phyloP scores from a whole-genome alignment of 2,797 vertebrate species.

The Helicolenus hilgendorfi region DNA sequence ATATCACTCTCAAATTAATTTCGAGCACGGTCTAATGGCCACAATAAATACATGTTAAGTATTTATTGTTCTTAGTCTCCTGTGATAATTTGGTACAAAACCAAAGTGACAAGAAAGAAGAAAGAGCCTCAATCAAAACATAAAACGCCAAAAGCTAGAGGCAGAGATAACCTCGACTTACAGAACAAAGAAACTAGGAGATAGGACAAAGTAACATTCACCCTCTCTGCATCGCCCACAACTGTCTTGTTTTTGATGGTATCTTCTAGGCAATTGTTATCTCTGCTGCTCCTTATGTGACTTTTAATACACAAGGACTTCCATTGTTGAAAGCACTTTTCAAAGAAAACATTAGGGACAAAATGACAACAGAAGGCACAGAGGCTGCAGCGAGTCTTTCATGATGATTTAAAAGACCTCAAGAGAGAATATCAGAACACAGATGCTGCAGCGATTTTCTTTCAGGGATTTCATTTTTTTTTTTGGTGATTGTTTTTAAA shows the following conservation, averaged over 20 bases:
- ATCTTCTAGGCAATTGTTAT: neutral
- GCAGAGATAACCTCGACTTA: neutral
- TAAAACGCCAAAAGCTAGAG: neutral
- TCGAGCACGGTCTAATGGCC: neutral
- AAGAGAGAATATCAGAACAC: constrained; percentile 4
- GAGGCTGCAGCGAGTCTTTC: constrained; percentile 9
- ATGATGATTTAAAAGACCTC: constrained; percentile 31
- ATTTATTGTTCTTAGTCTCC: neutral
- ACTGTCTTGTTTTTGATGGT: neutral
- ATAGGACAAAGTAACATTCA: neutral
- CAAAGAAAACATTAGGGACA: constrained; percentile 27
- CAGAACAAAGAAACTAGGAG: neutral
- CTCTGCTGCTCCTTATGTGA: neutral
- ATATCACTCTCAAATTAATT: constrained; percentile 11
- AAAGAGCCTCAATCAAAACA: neutral
- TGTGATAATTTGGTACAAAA: neutral
- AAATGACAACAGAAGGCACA: constrained; percentile 10
- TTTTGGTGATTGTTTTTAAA: constrained; percentile 16
- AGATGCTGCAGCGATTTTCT: constrained; percentile 5
- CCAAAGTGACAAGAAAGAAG: neutral
- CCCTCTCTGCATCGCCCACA: neutral
- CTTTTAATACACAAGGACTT: neutral
- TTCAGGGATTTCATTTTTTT: neutral
- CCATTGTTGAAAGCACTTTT: constrained; percentile 16
- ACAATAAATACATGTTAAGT: neutral